These are phyloP conservation scores for Podilymbus podiceps DNA, from an alignment of 2,113 vertebrate genomes.

Conservation along the genomic window DNA sequence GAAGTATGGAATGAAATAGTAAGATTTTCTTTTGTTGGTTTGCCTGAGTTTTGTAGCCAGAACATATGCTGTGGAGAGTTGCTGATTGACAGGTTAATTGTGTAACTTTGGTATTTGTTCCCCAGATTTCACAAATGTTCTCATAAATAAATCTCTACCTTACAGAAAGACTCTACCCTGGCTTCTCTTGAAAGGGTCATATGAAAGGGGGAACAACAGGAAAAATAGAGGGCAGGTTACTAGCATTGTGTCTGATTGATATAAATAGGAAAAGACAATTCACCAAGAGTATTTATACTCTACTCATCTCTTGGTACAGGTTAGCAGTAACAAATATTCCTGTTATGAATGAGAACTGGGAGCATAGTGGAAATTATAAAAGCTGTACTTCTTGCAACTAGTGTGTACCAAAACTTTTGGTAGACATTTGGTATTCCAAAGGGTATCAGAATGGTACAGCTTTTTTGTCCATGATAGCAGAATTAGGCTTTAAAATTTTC, in stretches of 20 bases:
- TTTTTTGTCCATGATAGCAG: background rate
- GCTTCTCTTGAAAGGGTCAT: background rate
- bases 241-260: background rate
- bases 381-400: background rate
- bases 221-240: background rate
- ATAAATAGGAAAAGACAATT: background rate
- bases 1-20: background rate
- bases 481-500: background rate
- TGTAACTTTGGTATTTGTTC: background rate
- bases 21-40: background rate
- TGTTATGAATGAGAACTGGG: background rate
- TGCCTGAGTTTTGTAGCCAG: background rate
- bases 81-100: background rate
- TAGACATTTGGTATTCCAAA: background rate
- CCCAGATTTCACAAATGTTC: background rate
- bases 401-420: background rate
- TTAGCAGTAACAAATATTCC: background rate
- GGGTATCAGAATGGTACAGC: background rate
- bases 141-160: background rate
- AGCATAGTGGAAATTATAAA: background rate
- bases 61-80: background rate
- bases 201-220: background rate
- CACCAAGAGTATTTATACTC: background rate
- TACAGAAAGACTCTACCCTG: background rate
- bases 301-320: background rate